Conservation (phyloP, 2,797 vertebrate species). For the Valencia hispanica region DNA sequence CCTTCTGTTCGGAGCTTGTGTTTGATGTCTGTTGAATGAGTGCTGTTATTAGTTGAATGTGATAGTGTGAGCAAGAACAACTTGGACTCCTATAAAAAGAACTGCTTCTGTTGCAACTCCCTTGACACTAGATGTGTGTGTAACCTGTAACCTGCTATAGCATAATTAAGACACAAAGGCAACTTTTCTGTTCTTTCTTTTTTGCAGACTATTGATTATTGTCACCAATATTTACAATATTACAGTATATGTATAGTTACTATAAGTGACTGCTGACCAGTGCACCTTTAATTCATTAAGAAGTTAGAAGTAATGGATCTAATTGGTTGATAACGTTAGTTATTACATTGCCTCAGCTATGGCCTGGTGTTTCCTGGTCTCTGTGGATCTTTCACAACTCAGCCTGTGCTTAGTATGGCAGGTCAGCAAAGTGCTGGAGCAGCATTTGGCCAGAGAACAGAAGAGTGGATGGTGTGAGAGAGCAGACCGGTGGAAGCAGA, state of each 20-base stretch:
- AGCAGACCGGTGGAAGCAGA: slow-evolving; percentile 66
- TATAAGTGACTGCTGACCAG: slow-evolving; percentile 26
- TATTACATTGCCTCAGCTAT: slow-evolving; percentile 51
- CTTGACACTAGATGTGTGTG: too few relatives aligned
- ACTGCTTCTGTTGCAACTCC: too few relatives aligned
- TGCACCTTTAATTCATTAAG: slow-evolving; percentile 21
- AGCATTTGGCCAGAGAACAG: slow-evolving; percentile 76
- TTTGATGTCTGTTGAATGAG: too few relatives aligned
- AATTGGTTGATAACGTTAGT: slow-evolving; percentile 63
- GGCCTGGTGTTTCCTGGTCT: slow-evolving; percentile 41
- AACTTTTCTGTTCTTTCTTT: too few relatives aligned
- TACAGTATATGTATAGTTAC: slow-evolving; percentile 35
- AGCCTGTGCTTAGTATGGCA: slow-evolving; percentile 73
- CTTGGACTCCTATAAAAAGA: too few relatives aligned
- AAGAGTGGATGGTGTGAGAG: slow-evolving; percentile 59
- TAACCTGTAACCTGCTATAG: too few relatives aligned
- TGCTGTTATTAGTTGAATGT: too few relatives aligned
- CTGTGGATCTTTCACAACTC: slow-evolving; percentile 53
- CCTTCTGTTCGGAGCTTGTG: too few relatives aligned
- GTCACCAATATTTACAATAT: slow-evolving; percentile 8
- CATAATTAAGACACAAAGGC: too few relatives aligned
- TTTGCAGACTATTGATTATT: slow-evolving; percentile 11
- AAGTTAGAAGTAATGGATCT: slow-evolving; percentile 49
- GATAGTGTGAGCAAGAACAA: too few relatives aligned
- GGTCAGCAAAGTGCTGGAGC: slow-evolving; percentile 79